Evolutionary conservation across 2,797 vertebrate genomes (phyloP).

Genomic region (Pangasius mekongensis): DNA sequence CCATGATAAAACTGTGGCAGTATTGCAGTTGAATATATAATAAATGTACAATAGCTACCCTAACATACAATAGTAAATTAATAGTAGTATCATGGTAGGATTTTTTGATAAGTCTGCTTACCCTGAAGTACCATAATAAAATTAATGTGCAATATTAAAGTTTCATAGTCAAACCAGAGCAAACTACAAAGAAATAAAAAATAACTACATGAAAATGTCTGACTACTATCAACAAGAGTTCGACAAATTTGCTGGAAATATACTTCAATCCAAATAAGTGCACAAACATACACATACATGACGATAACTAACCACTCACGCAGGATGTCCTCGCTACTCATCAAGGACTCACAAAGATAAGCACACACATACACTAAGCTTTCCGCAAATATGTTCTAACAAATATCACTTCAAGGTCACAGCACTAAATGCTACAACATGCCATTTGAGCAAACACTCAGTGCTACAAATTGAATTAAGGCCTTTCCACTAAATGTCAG

Average conservation of each 20-base stretch:
- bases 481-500: constrained; percentile 50
- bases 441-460: constrained; percentile 39
- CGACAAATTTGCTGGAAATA: not conserved
- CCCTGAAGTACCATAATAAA: not conserved
- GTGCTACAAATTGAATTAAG: constrained; percentile 47
- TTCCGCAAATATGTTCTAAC: constrained; percentile 35
- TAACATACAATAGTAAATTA: not conserved
- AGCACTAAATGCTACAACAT: constrained; percentile 30
- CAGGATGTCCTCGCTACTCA: not conserved
- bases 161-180: not conserved
- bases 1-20: not conserved
- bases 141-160: not conserved
- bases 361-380: not conserved
- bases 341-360: not conserved
- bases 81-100: not conserved
- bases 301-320: not conserved
- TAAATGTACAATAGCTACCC: not conserved
- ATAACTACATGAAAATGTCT: not conserved
- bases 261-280: not conserved
- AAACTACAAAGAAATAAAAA: not conserved
- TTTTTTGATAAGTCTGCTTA: not conserved
- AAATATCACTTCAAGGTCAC: constrained; percentile 46
- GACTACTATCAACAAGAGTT: not conserved
- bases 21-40: too few relatives aligned
- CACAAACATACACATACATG: not conserved